phyloP scores from a whole-genome alignment of 37 sponge, comb jelly and placozoan species.

The Spongilla lacustris region DNA sequence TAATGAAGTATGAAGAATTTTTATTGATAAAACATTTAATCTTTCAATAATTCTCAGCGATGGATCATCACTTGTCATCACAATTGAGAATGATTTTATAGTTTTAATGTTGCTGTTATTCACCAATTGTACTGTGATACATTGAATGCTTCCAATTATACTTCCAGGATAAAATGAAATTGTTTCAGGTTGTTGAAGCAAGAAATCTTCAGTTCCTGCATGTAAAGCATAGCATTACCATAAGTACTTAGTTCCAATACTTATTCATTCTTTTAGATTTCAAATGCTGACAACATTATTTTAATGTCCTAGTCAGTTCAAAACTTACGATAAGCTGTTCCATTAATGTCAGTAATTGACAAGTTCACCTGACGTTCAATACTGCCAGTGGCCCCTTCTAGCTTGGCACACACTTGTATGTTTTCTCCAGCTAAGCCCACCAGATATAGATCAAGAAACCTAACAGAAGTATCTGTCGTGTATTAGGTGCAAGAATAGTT shows the following conservation, averaged over 20 bases:
- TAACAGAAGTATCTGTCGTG: neutral
- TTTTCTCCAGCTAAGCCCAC: neutral
- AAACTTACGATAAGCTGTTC: neutral
- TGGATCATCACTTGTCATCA: neutral
- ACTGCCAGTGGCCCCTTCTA: neutral
- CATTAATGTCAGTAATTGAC: neutral
- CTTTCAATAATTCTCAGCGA: neutral
- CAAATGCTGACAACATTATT: no score
- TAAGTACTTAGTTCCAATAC: no score
- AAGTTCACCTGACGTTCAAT: neutral
- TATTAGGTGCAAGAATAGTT: neutral
- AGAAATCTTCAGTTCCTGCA: neutral
- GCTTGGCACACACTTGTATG: neutral
- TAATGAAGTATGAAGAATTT: neutral
- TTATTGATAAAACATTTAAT: neutral
- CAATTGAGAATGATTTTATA: neutral
- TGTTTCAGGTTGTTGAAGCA: neutral
- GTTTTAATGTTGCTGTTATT: neutral
- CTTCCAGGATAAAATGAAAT: neutral
- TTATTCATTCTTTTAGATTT: no score
- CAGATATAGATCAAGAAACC: neutral
- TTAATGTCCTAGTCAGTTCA: no score
- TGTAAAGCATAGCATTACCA: no score
- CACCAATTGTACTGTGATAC: neutral
- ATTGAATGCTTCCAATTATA: neutral